These are phyloP conservation scores for Pseudochirops cupreus DNA, from an alignment of 2,797 vertebrate genomes.

Conservation along the genomic window DNA sequence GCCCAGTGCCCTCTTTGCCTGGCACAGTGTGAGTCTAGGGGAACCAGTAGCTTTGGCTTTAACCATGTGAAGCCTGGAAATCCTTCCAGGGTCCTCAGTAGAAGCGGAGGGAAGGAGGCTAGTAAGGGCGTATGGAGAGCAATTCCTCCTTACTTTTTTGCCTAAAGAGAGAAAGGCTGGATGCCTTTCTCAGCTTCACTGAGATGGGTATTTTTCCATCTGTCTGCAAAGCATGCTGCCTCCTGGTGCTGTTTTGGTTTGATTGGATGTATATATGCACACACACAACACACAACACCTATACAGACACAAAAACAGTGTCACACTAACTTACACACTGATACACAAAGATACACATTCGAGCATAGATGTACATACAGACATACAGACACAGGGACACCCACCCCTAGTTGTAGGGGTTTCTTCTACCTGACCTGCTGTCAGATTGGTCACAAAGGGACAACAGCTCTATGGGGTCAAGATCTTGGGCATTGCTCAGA, in stretches of 20 bases:
- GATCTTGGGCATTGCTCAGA: background rate
- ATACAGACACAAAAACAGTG: background rate
- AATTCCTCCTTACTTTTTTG: background rate
- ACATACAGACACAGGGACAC: background rate
- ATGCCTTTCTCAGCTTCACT: background rate
- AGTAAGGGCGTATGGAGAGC: background rate
- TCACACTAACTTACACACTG: background rate
- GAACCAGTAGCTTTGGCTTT: background rate
- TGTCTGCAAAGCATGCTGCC: background rate
- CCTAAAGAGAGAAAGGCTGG: background rate
- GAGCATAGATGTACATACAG: background rate
- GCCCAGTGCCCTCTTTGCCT: background rate
- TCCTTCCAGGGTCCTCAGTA: background rate
- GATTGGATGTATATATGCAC: background rate
- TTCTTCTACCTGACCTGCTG: background rate
- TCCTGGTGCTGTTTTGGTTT: background rate
- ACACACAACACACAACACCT: background rate
- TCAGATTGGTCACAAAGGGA: background rate
- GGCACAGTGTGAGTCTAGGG: background rate
- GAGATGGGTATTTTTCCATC: conserved; percentile 3
- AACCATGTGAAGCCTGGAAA: background rate
- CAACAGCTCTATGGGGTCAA: background rate
- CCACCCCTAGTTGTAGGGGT: background rate
- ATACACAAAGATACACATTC: background rate
- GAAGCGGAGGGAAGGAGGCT: background rate